Conservation (phyloP, 2,888 invertebrate genomes). For the Synergus umbraculus region DNA sequence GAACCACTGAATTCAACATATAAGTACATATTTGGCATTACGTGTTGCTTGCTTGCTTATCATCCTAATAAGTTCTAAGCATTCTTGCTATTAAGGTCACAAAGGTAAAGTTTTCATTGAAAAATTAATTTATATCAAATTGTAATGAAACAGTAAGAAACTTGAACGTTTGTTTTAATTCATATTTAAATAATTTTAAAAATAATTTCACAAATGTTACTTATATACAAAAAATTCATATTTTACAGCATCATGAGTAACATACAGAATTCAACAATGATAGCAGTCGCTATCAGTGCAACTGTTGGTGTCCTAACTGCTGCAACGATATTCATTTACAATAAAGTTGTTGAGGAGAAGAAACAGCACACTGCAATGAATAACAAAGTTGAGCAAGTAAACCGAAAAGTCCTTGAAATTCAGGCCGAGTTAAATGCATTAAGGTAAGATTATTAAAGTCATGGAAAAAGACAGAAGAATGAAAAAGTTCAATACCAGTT, state of each 20-base stretch:
- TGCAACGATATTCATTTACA: constrained; percentile 70
- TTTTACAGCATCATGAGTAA: constrained; percentile 35
- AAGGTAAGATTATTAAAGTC: constrained; percentile 59
- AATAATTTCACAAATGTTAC: background rate
- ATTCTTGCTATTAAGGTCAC: background rate
- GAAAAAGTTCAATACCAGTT: constrained; percentile 1
- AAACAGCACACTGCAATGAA: constrained; percentile 61
- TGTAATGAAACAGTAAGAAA: background rate
- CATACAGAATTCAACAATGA: constrained; percentile 57
- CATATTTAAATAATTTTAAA: background rate
- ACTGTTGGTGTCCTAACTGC: constrained; percentile 71
- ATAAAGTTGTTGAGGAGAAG: constrained; percentile 63
- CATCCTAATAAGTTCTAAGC: background rate
- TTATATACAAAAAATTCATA: background rate
- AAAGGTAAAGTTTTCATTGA: background rate
- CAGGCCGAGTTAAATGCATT: constrained; percentile 62
- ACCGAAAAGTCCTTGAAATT: constrained; percentile 66
- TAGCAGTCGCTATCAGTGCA: constrained; percentile 71
- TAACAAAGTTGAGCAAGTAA: constrained; percentile 65
- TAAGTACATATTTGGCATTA: background rate
- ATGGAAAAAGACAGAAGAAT: background rate
- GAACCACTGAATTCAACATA: background rate
- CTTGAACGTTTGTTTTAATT: background rate
- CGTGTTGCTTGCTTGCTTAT: background rate
- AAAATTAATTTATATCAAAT: background rate